Base-by-base conservation (phyloP, 2,113 vertebrate species). In the Meleagris gallopavo region DNA sequence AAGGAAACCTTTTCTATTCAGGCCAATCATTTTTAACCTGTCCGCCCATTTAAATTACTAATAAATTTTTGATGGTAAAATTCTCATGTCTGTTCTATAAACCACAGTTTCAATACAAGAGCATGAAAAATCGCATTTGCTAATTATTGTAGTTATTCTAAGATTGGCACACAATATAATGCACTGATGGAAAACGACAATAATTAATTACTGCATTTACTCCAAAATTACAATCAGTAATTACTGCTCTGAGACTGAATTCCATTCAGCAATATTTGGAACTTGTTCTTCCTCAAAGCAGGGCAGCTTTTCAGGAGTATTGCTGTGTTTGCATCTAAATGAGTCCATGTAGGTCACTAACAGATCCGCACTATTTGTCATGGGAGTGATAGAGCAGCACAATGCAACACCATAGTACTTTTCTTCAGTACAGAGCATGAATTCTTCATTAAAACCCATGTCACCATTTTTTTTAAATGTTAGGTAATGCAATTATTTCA, bases 201-300 rank as follows among this genome's bases (percentile, higher is more conserved):
- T 97, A 96, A 97, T 97, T 97, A 97, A 96, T 97, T 96, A 95
- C 94, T 79, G 92, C 83, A 91, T 96, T 95, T 93, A 83, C 94
- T 96, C 86, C 80, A 72, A 95, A 97, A 97, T 96, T 96, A 95
- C 96, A 96, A 97, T 96, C 95, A 94, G 96, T 96, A 97, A 97
- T 97, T 97, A 96, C 91, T 86, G 86, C 92, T 92, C 92, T 84
- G 89, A 94, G 93, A 93, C 90, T 92, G 89, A 94, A 95, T 94
- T 95, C 92, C 93, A 96, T 96, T 95, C 96, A 94, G 93, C 92
- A 94, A 85, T 95, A 95, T 96, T 97, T 96, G 88, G 88, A 88
- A 91, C 58, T 95, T 78, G 88, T 82, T 95, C 78, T 57, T 96
- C 57, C 83, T 92, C 91, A 92, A 92, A 92, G 94, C 90, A 92